A percentile compares a stretch with the other conserved stretches of the same genome.
Conservation (phyloP, 2,888 invertebrate genomes). For the Calephelis perditalis region DNA sequence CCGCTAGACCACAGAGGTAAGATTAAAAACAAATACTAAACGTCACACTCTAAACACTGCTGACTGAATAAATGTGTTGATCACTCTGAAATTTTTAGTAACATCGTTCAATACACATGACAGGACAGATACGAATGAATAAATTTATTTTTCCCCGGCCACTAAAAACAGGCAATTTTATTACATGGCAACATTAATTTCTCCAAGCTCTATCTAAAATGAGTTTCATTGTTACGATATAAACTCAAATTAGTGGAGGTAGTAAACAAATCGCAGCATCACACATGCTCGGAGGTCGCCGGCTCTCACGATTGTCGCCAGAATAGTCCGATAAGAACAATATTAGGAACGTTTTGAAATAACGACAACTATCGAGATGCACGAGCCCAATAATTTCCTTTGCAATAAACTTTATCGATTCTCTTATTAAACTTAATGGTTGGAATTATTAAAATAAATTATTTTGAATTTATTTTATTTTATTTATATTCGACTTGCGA, state of each 20-base stretch:
- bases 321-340: conserved; percentile 52
- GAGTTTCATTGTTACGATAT: conserved; percentile 11
- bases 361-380: conserved; percentile 67
- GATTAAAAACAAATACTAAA: too few species aligned
- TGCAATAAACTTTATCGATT: conserved; percentile 70
- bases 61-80: too few species aligned
- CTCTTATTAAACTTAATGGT: conserved; percentile 57
- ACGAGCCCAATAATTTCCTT: conserved; percentile 71
- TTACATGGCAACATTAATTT: too few species aligned
- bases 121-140: too few species aligned
- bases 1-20: too few species aligned
- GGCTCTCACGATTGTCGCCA: conserved; percentile 67
- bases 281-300: conserved; percentile 42
- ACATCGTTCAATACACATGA: too few species aligned
- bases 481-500: too few species aligned
- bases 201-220: background rate
- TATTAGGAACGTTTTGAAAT: conserved; percentile 51
- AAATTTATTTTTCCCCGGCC: too few species aligned
- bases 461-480: background rate
- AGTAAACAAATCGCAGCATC: conserved; percentile 42
- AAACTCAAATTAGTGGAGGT: conserved; percentile 27
- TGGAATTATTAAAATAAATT: conserved; percentile 1
- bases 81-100: too few species aligned
- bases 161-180: too few species aligned
- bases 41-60: too few species aligned